Base-by-base conservation (phyloP, 2,797 vertebrate species). In the Poecilia picta region DNA sequence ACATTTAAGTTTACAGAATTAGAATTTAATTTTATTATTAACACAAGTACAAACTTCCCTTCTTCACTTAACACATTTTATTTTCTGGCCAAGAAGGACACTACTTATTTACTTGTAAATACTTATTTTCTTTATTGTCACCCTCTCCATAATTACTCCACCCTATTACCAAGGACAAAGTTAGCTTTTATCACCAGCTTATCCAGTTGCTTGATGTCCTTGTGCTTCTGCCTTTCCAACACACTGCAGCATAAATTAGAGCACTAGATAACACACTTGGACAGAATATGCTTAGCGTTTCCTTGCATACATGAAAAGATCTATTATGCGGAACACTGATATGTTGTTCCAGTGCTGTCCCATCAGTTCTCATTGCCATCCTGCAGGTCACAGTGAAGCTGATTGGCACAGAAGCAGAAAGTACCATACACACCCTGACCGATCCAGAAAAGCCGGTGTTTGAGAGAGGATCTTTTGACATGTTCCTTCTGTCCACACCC, bases 381-480 rank as follows among this genome's bases (percentile, higher is more conserved):
- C 74, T 79, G 5, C 62, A 97, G 96, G 95, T 96, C 43, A 95
- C 83, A 18, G 46, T 94, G 75, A 95, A 83, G 45, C 81, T 97
- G 59, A 94, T 90, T 15, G 97, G 97, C 36, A 85, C 94, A 2
- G 95, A 96, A 31, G 96, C 94, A 0, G 93, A 93, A 84, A 97
- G 95, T 8, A 88, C 94, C 13, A 83, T 89, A 4, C 95, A 96
- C 72, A 89, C 85, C 71, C 91, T 98, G 33, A 91, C 80, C 10
- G 97, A 97, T 86, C 88, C 94, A 0, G 93, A 95, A 43, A 97
- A 97, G 82, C 92, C 92, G 0, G 90, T 96, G 41, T 96, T 97
- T 55, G 96, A 96, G 85, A 91, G 92, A 20, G 96, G 96, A 25
- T 91, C 93, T 0, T 92, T 96, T 0, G 97, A 98, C 53, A 90